Evolutionary conservation across 1,140 invertebrate species (phyloP).

Genomic region (Halotydeus destructor): DNA sequence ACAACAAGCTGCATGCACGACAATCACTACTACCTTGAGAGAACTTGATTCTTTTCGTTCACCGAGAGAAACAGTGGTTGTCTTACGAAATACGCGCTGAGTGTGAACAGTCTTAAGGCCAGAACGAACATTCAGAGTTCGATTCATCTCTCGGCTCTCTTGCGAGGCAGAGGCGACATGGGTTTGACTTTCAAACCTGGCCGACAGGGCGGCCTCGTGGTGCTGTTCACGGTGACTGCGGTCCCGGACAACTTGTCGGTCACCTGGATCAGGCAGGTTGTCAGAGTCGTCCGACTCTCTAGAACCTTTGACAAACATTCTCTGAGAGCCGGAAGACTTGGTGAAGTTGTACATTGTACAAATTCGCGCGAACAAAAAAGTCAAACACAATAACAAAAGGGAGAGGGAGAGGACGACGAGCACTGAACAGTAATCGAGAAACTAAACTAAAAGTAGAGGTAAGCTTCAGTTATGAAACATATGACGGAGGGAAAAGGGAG

Average conservation of each 20-base stretch:
- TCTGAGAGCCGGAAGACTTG: no score
- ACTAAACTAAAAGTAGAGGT: neutral
- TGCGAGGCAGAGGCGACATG: slow-evolving; percentile 21
- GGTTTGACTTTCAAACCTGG: slow-evolving; percentile 12
- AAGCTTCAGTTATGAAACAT: neutral
- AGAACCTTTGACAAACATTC: slow-evolving; percentile 57
- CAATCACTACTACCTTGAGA: no score
- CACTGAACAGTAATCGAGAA: no score
- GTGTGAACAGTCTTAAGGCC: slow-evolving; percentile 48
- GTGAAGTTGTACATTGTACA: no score
- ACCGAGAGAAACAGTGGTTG: slow-evolving; percentile 64
- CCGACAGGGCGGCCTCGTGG: neutral
- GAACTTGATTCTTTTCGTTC: slow-evolving; percentile 34
- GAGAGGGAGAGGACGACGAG: no score
- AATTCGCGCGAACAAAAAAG: no score
- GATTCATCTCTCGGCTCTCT: slow-evolving; percentile 19
- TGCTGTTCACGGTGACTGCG: slow-evolving; percentile 5
- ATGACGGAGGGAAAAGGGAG: neutral
- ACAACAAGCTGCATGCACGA: no score
- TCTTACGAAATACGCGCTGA: slow-evolving; percentile 64
- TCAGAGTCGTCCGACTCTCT: slow-evolving; percentile 37
- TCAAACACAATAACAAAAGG: no score
- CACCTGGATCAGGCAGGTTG: slow-evolving; percentile 23
- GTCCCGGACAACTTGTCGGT: slow-evolving; percentile 8
- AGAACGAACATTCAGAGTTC: slow-evolving; percentile 43